Base-by-base conservation (phyloP, 2,888 invertebrate species). In the Bimastos eiseni region DNA sequence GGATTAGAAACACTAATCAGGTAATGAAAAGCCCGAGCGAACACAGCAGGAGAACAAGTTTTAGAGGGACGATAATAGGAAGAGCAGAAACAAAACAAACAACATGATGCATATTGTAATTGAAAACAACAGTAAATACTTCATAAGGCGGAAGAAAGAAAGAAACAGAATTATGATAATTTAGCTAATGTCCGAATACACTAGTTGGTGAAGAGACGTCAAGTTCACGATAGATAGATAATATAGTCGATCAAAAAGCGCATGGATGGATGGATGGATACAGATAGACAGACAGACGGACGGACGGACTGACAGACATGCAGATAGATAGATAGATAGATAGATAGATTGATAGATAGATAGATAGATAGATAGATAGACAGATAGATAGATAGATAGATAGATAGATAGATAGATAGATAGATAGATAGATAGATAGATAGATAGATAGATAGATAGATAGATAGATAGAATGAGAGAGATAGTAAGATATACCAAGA, bases 331-430 rank as follows among this genome's bases (percentile, higher is more conserved):
- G 38, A 89, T n/a, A 36, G 36, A 38, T 5, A 38, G 44, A 36
- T 19, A 89, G 88, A 88, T 21, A 36, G 34, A 38, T 5, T 8
- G 41, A 36, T 13, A 88, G 88, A 88, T 37, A 88, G 34, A 36
- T 13, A 49, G 89, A 89, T 24, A 49, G 49, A 89, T 55, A 49
- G 36, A 36, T 24, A 89, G 89, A 49, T 15, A 84, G 37, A 38
- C 30, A 38, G 36, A 84, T 21, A 38, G 38, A 37, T 84, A 83
- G 84, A 83, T 8, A 83, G 90, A 83, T 24, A 37, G 89, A 88
- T 13, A 44, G 89, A 44, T 8, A 44, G 89, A 44, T 6, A 49
- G 89, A 34, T 4, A 70, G 49, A 36, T 70, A 70, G 34, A 90
- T 6, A 90, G 70, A 49, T 17, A 90, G 70, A 70, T 8, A 90